Evolutionary conservation across 2,888 invertebrate species (phyloP), one percentile per base, ranked within the genome.

Genomic region (Leptinotarsa haldemani): DNA sequence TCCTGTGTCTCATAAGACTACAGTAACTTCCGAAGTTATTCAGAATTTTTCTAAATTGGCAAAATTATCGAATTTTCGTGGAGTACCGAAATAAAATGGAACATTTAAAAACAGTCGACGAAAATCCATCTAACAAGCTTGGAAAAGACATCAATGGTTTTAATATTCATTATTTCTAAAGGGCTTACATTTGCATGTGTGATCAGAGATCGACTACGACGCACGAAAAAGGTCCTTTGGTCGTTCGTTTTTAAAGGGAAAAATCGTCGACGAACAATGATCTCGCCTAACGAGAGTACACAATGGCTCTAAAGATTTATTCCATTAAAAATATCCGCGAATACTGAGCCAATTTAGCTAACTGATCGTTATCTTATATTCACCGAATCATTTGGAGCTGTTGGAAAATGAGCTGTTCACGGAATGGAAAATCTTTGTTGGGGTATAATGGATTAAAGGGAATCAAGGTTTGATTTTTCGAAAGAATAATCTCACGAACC

Each of bases 331-430:
- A 86, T 84, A 83, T 85, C 81, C 80, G 84, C 85, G 83, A 86
- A 84, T 85, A 84, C 86, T 83, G 84, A 84, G 85, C 85, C 85
- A 86, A 86, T 86, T 86, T 86, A 86, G 84, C 85, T 84, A 85
- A 84, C 84, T 80, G 86, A 86, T 86, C 86, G 81, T 86, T 86
- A 86, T 86, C 85, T 85, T 83, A 82, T 81, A 81, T 82, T 83
- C 81, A 80, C 83, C 82, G 81, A 83, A 83, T 82, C 83, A 83
- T 83, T 81, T 70, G 63, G 70, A 72, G 40, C 46, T 63, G 72
- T 68, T 70, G 61, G 30, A 30, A 40, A 61, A 61, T 61, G 30
- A 61, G 13, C 16, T 16, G 30, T 12, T 61, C 15, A n/a, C 30
- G 25, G 25, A n/a, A 61, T n/a, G 61, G 25, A 25, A 40, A 30